Evolutionary conservation across 2,888 invertebrate genomes (phyloP).

Genomic region (Troides aeacus): DNA sequence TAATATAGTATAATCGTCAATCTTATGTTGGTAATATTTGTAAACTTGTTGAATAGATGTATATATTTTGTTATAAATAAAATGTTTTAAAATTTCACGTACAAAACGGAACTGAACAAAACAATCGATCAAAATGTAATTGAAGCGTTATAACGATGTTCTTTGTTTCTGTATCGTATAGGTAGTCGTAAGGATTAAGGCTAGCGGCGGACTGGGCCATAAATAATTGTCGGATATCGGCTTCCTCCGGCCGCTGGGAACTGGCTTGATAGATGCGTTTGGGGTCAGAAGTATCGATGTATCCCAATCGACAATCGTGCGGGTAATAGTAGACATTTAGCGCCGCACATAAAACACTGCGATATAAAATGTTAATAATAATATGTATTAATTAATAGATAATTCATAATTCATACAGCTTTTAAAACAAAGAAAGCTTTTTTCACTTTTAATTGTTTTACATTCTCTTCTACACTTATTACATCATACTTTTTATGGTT

Average conservation of each 20-base stretch:
- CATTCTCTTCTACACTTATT: no score
- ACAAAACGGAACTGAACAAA: background rate
- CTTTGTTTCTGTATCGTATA: constrained; percentile 31
- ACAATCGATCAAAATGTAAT: constrained; percentile 25
- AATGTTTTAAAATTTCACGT: background rate
- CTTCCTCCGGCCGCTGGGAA: constrained; percentile 55
- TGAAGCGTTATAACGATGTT: constrained; percentile 29
- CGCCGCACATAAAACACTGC: constrained; percentile 13
- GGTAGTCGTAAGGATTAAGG: constrained; percentile 44
- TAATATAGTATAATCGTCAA: no score
- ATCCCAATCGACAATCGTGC: constrained; percentile 23
- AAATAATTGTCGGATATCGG: constrained; percentile 59
- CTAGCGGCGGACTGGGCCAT: constrained; percentile 47
- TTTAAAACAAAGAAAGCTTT: no score
- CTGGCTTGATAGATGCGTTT: constrained; percentile 48
- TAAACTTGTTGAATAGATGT: no score
- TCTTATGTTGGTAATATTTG: no score
- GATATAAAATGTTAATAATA: background rate
- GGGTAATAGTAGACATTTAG: constrained; percentile 12
- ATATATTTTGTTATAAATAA: background rate
- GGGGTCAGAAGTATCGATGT: constrained; percentile 30
- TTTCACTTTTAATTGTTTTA: no score
- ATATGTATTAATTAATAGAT: background rate
- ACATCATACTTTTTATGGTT: no score
- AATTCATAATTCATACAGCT: no score